Evolutionary conservation across 2,113 vertebrate species (phyloP).

Genomic region (Addax nasomaculatus): DNA sequence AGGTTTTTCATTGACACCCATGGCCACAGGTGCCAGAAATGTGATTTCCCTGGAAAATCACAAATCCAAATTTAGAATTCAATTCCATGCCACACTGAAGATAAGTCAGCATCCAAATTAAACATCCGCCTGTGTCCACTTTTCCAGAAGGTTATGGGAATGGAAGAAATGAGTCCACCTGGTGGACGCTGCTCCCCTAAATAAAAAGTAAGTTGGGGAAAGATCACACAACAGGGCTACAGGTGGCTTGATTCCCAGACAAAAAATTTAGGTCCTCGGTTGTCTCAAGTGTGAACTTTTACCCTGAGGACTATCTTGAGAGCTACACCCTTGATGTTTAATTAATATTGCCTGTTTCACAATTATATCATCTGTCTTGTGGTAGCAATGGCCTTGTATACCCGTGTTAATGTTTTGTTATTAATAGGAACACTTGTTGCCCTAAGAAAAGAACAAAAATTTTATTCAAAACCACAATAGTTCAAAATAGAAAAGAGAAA

Average conservation of each 20-base stretch:
- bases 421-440: neutral
- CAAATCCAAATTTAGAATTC: constrained; percentile 43
- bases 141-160: constrained; percentile 41
- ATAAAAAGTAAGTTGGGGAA: neutral
- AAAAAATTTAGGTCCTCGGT: neutral
- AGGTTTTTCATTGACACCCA: neutral
- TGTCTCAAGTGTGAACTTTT: neutral
- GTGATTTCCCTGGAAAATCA: neutral
- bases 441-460: neutral
- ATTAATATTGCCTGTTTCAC: neutral
- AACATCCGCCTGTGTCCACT: neutral
- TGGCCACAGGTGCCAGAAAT: neutral
- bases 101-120: neutral
- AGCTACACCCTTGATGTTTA: neutral
- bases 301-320: neutral
- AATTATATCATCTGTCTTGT: neutral
- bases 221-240: neutral
- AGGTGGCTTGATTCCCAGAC: neutral
- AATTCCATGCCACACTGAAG: neutral
- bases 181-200: neutral
- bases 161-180: neutral
- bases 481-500: neutral
- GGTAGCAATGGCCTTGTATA: neutral
- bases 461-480: neutral
- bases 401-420: neutral